Evolutionary conservation across 2,888 invertebrate species (phyloP), one percentile per base, ranked within the genome.

Genomic region (Lepidochrysops patricia): DNA sequence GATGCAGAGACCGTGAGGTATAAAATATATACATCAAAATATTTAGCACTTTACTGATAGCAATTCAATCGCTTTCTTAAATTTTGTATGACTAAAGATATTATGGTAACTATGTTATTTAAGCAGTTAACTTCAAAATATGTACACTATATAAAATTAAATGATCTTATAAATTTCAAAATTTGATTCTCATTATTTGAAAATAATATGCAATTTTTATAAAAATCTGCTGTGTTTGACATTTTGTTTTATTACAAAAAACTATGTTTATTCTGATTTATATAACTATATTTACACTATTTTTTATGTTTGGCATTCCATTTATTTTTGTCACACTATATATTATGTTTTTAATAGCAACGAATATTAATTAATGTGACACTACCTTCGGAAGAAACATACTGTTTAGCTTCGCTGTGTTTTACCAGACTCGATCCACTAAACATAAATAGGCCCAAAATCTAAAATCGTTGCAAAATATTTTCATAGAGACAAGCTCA

Each of bases 231-330:
- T n/a, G n/a, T n/a, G n/a, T n/a, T n/a, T 29, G 7, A 7, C 9
- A 6, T 37, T 3, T 2, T 15, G 6, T 13, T 49, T 26, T 0
- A 32, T 12, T 29, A 1, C 19, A 2, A 54, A 26, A 49, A 54
- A 15, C 15, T 13, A 12, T 15, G 9, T 12, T 19, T 23, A 43
- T 23, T 43, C 4, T 43, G 19, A 23, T 9, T 37, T 15, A 37
- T 23, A 23, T 43, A 19, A 19, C 19, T 23, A 54, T 54, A 54
- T 29, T 29, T 54, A 54, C 52, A 27, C 12, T 54, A 43, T 32
- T 9, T 29, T 52, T 27, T 52, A 29, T 29, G 27, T 54, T 54
- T 54, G 54, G 54, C 54, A 32, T 32, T 52, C 25, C 6, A 29
- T 29, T 29, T 37, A 37, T 7, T 23, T 43, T 43, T 23, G 43